A percentile compares a stretch with the other conserved stretches of the same genome.
Evolutionary conservation across 2,113 vertebrate species (phyloP).

Genomic region (Tylochromis polylepis): DNA sequence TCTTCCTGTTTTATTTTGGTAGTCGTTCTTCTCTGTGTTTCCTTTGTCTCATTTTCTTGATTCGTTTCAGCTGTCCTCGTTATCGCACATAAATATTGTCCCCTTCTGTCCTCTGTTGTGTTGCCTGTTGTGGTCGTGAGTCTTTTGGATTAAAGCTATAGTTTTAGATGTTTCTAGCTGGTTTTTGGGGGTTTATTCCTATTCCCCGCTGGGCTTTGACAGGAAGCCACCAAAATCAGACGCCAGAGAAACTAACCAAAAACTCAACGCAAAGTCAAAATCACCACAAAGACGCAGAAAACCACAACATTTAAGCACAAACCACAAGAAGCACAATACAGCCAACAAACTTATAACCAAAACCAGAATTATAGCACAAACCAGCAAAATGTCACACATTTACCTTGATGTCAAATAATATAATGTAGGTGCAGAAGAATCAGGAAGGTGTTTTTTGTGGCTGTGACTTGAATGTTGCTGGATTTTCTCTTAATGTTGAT

Average conservation of each 20-base stretch:
- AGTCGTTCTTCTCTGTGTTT: neutral
- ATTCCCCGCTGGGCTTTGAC: neutral
- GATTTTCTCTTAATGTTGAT: neutral
- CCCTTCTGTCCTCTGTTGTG: too few species aligned
- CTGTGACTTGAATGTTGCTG: neutral
- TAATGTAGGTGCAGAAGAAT: too few species aligned
- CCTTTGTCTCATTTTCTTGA: neutral
- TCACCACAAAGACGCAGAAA: neutral
- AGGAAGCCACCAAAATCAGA: neutral
- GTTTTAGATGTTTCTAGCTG: neutral
- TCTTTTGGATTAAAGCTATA: neutral
- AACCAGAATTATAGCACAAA: neutral
- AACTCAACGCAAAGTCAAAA: neutral
- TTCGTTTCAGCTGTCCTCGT: neutral
- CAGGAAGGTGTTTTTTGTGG: neutral
- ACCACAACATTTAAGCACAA: too few species aligned
- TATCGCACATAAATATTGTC: neutral
- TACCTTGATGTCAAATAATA: accelerated
- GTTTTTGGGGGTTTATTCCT: neutral
- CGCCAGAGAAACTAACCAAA: neutral
- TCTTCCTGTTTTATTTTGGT: neutral
- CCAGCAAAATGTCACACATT: accelerated
- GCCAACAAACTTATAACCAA: neutral
- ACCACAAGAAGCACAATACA: neutral
- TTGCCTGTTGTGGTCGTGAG: neutral